Evolutionary conservation across 2,888 invertebrate species (phyloP), one percentile per base, ranked within the genome.

Genomic region (Acleris laterana): DNA sequence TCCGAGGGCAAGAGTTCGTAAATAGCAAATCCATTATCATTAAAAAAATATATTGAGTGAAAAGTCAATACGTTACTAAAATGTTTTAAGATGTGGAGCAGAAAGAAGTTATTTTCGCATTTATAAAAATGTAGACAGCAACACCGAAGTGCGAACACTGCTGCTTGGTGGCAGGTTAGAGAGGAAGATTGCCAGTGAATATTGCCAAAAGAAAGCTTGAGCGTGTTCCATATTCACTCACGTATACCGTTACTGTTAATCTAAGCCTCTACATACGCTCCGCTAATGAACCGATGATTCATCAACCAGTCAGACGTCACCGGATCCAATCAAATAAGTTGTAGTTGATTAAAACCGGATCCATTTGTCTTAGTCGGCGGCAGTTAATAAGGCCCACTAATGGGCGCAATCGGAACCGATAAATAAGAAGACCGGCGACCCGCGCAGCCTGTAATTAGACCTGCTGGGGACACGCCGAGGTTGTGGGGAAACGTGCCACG

Each of bases 351-450:
- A 53, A 59, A 67, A 67, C 67, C 50, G 42, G 42, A 42, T 51
- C 59, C 59, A 60, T 60, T 60, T 60, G 71, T 84, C 79, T 71
- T 61, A 69, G 80, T 85, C 84, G 77, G 46, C 51, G 53, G 62
- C 73, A 84, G 82, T 74, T 82, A 84, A 84, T 86, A 83, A 84
- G 78, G 76, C 69, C 79, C 70, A 72, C 78, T 87, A 88, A 88
- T 87, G 83, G 84, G 68, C 80, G 78, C 80, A 85, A 87, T 85
- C 78, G 79, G 81, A 78, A 74, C 77, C 88, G 83, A 88, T 89
- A 89, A 89, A 89, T 89, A 88, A 87, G 88, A 82, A 85, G 82
- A 85, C 84, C 84, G 87, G 83, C 50, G 67, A 67, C 63, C 64
- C 63, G 17, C 50, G 55, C 51, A 50, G 51, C 57, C 44, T 46